Percentiles rank a stretch among this genome's conserved stretches.
Conservation (phyloP, 2,113 vertebrate genomes). For the Sinocyclocheilus anshuiensis region DNA sequence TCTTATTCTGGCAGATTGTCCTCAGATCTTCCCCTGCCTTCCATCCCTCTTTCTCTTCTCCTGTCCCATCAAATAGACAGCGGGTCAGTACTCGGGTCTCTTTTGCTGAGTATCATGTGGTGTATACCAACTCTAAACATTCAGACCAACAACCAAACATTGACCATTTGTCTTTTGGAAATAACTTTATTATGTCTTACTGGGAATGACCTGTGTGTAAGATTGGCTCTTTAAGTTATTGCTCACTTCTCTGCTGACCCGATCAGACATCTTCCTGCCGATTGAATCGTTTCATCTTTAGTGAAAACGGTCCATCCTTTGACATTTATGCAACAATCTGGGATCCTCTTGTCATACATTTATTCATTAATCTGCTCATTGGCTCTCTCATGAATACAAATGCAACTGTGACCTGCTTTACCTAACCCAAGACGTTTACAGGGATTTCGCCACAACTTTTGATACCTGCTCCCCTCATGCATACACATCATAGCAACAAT, state of each 20-base stretch:
- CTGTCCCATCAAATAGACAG: background rate
- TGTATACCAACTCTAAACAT: background rate
- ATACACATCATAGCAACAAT: constrained; percentile 65
- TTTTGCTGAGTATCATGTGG: background rate
- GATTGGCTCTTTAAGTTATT: constrained; percentile 17
- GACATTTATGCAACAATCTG: constrained; percentile 73
- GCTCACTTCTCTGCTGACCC: constrained; percentile 47
- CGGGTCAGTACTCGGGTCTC: background rate
- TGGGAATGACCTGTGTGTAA: background rate
- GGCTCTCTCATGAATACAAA: constrained; percentile 74
- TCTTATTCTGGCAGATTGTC: constrained; percentile 66
- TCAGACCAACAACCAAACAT: background rate
- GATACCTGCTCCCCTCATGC: constrained; percentile 66
- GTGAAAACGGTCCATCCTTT: constrained; percentile 61
- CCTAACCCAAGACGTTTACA: constrained; percentile 61
- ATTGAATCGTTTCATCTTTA: constrained; percentile 63
- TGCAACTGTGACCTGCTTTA: constrained; percentile 68
- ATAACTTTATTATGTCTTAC: background rate
- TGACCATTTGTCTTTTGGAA: background rate
- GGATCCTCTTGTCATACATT: constrained; percentile 72
- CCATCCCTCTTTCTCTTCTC: constrained; percentile 57
- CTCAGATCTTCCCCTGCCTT: constrained; percentile 63
- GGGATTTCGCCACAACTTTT: constrained; percentile 61
- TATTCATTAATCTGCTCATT: constrained; percentile 73
- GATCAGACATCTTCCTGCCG: constrained; percentile 45